phyloP scores from a whole-genome alignment of 2,113 vertebrate species.

The Macrotis lagotis region DNA sequence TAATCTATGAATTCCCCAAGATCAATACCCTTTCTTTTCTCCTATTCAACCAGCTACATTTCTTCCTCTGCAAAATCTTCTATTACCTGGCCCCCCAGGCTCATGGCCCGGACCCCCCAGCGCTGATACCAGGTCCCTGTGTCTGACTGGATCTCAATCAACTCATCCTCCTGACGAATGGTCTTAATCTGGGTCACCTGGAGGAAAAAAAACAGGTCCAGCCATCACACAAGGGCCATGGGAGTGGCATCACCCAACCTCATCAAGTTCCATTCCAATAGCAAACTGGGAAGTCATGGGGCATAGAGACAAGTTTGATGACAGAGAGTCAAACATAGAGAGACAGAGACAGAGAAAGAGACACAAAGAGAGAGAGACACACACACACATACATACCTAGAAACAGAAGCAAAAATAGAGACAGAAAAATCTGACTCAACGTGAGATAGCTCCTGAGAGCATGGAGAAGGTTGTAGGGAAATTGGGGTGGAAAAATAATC shows the following conservation, averaged over 20 bases:
- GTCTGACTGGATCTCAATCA: conserved; percentile 93
- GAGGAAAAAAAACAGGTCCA: neutral
- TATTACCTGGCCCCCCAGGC: conserved; percentile 92
- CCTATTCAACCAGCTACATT: neutral
- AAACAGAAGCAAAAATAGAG: neutral
- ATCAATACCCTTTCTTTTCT: neutral
- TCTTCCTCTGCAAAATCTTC: neutral
- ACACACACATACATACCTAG: too few relatives aligned
- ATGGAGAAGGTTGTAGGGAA: neutral
- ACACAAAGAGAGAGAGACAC: too few relatives aligned
- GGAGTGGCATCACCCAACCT: neutral
- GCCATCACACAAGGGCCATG: neutral
- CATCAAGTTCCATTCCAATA: neutral
- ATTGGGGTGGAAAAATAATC: neutral
- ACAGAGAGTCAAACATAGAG: too few relatives aligned
- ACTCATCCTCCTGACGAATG: conserved; percentile 94
- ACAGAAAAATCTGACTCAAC: neutral
- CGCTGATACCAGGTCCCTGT: conserved; percentile 92
- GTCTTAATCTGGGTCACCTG: conserved; percentile 99
- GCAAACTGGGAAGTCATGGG: neutral
- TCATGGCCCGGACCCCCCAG: conserved; percentile 90
- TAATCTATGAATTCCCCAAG: neutral
- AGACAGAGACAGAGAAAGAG: neutral
- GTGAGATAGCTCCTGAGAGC: neutral
- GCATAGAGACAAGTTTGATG: neutral